Percentiles rank a stretch among this genome's conserved stretches.
Evolutionary conservation across 1,140 invertebrate species (phyloP).

Genomic region (Mamestra configurata): DNA sequence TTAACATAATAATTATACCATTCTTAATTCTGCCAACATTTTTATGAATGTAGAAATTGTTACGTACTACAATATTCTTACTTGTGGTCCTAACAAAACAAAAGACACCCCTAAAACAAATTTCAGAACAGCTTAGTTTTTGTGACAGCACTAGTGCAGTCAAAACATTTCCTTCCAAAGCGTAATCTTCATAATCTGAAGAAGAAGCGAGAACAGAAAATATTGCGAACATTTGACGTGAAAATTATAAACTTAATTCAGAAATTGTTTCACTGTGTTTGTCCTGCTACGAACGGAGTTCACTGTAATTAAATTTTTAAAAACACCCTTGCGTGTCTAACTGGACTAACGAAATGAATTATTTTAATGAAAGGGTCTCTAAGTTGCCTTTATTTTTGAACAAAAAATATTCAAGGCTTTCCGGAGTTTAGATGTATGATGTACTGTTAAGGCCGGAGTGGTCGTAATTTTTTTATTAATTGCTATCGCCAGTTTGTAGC

Average conservation of each 20-base stretch:
- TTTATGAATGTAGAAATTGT: too few relatives aligned
- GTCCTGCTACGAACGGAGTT: slow-evolving; percentile 40
- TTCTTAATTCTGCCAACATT: too few relatives aligned
- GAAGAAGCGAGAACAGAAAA: slow-evolving; percentile 30
- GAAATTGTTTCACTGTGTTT: slow-evolving; percentile 51
- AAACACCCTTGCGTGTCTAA: slow-evolving; percentile 56
- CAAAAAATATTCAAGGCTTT: slow-evolving; percentile 48
- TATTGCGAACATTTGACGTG: slow-evolving; percentile 29
- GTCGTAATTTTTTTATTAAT: slow-evolving; percentile 35
- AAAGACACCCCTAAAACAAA: not conserved
- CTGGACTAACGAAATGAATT: slow-evolving; percentile 60
- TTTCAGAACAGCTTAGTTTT: not conserved
- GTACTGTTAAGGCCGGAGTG: slow-evolving; percentile 13
- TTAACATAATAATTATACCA: too few relatives aligned
- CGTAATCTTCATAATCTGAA: slow-evolving; percentile 49
- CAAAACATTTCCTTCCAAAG: slow-evolving; percentile 1
- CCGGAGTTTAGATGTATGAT: slow-evolving; percentile 33
- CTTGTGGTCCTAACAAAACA: not conserved
- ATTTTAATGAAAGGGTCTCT: slow-evolving; percentile 61
- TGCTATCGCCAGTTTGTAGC: slow-evolving; percentile 21
- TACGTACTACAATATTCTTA: too few relatives aligned
- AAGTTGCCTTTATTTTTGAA: slow-evolving; percentile 47
- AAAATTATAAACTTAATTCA: slow-evolving; percentile 43
- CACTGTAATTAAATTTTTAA: slow-evolving; percentile 56
- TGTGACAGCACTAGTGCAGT: not conserved